phyloP scores from a whole-genome alignment of 2,113 vertebrate species.

The Mirza zaza region DNA sequence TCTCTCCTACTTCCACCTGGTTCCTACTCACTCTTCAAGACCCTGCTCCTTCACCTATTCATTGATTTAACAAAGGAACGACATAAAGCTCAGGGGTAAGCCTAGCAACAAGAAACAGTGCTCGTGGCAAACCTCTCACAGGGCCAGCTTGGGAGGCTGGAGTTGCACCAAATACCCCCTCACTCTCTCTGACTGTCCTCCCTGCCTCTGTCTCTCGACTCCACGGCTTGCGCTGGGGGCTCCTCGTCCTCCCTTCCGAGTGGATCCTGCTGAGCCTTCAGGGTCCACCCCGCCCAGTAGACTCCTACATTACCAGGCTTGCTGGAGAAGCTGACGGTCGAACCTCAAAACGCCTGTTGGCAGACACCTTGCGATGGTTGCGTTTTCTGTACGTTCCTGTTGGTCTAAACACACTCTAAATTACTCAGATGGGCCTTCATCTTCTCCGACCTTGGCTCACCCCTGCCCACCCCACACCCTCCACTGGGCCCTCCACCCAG shows the following conservation, averaged over 20 bases:
- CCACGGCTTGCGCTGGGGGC: not conserved
- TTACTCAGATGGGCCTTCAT: not conserved
- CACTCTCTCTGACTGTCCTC: not conserved
- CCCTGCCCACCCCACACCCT: too few species aligned
- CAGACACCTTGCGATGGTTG: not conserved
- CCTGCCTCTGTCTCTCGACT: not conserved
- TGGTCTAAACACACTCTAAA: not conserved
- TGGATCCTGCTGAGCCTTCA: not conserved
- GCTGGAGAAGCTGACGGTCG: not conserved
- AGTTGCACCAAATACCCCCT: rapidly evolving
- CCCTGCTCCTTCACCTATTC: not conserved
- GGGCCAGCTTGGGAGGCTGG: not conserved
- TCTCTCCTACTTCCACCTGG: not conserved
- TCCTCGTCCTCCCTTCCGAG: not conserved
- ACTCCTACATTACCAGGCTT: not conserved
- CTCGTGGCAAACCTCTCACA: not conserved
- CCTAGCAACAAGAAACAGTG: not conserved
- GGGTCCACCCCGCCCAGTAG: not conserved
- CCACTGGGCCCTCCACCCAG: not conserved
- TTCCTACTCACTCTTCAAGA: not conserved
- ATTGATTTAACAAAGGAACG: not conserved
- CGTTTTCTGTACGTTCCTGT: not conserved
- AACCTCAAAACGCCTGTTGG: not conserved
- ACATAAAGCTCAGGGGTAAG: not conserved
- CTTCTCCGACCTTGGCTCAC: not conserved